phyloP scores from a whole-genome alignment of 2,797 vertebrate species.

The Podarcis siculus region DNA sequence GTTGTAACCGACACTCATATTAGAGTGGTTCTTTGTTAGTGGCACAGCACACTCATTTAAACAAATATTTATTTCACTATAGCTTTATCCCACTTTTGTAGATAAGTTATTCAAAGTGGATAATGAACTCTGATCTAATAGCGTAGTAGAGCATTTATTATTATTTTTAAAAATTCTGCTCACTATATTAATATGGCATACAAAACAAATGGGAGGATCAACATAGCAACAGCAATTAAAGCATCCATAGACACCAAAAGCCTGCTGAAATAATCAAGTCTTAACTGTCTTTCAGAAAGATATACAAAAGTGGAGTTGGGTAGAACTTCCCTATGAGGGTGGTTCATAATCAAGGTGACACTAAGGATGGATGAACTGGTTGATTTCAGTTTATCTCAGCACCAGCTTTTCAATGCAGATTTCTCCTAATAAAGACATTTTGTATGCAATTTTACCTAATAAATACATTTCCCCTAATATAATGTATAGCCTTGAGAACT shows the following conservation, averaged over 20 bases:
- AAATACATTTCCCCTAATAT: no score
- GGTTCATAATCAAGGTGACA: background rate
- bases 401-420: no score
- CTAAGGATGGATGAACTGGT: no score
- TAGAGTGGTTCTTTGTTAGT: rapidly evolving
- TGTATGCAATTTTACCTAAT: no score
- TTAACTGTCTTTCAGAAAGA: background rate
- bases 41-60: background rate
- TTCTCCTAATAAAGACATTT: no score
- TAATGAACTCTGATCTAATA: background rate
- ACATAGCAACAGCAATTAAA: background rate
- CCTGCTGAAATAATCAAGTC: background rate
- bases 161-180: background rate
- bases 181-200: background rate
- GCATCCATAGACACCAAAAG: background rate
- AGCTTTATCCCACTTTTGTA: background rate
- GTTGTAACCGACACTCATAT: background rate
- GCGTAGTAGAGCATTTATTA: background rate
- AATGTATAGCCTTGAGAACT: no score
- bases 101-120: background rate
- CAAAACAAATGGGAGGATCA: background rate
- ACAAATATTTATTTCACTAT: background rate
- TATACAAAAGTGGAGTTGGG: background rate
- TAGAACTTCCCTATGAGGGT: no score
- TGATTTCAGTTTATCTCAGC: no score